Evolutionary conservation across 2,113 vertebrate genomes (phyloP).

Genomic region (Anguilla rostrata): DNA sequence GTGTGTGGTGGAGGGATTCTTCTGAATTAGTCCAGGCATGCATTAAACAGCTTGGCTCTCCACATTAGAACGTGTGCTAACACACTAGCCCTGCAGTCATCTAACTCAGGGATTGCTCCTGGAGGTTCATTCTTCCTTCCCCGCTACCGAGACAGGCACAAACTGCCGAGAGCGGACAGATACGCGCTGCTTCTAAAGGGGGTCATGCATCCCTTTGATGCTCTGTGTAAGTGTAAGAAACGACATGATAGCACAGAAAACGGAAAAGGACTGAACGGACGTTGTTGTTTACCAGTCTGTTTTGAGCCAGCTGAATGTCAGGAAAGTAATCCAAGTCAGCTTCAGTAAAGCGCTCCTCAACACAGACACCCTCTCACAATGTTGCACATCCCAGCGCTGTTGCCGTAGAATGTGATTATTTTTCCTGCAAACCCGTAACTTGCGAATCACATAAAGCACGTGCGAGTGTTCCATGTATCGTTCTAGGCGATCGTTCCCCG

Average conservation of each 20-base stretch:
- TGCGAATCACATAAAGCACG: no score
- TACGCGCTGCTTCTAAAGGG: no score
- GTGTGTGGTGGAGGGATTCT: slow-evolving; percentile 27
- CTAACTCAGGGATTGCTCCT: no score
- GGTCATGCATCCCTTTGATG: no score
- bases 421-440: no score
- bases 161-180: not conserved
- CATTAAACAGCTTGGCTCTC: slow-evolving; percentile 69
- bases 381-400: no score
- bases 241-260: not conserved
- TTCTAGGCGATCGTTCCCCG: not conserved
- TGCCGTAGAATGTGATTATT: no score
- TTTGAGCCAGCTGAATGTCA: not conserved
- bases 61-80: slow-evolving; percentile 46
- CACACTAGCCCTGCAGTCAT: slow-evolving; percentile 25
- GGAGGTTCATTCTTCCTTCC: no score
- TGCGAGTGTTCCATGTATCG: not conserved
- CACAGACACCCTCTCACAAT: no score
- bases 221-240: not conserved
- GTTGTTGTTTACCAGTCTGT: not conserved
- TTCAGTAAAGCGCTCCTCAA: no score
- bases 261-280: not conserved
- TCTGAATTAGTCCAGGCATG: slow-evolving; percentile 71
- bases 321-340: not conserved
- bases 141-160: not conserved